These are phyloP conservation scores for Isotomurus palustris DNA, from an alignment of 2,888 invertebrate genomes.

Conservation along the genomic window DNA sequence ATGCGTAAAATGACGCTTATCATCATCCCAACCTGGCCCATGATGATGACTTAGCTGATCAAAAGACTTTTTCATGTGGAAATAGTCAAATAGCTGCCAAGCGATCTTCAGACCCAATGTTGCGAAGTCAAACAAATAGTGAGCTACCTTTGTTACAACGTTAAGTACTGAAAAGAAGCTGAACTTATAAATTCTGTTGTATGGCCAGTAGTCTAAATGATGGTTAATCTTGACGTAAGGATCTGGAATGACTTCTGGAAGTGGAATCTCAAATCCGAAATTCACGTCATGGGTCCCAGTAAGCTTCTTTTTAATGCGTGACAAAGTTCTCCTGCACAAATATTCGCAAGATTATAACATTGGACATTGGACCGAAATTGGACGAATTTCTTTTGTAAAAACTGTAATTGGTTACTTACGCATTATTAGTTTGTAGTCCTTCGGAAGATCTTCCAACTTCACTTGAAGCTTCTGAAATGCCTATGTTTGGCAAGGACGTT, in stretches of 20 bases:
- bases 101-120: slow-evolving; percentile 14
- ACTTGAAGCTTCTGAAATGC: too few species aligned
- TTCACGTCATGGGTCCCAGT: too few species aligned
- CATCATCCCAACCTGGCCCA: neutral
- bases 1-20: too few species aligned
- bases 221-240: slow-evolving; percentile 17
- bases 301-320: too few species aligned
- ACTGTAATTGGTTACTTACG: too few species aligned
- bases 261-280: slow-evolving; percentile 1
- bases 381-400: too few species aligned
- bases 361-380: too few species aligned
- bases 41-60: slow-evolving; percentile 12
- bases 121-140: slow-evolving; percentile 25
- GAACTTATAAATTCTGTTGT: slow-evolving; percentile 18
- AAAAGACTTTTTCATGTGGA: slow-evolving; percentile 22
- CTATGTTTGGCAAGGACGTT: too few species aligned
- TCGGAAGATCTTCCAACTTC: too few species aligned
- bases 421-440: too few species aligned
- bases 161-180: slow-evolving; percentile 15
- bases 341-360: too few species aligned
- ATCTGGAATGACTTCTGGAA: slow-evolving; percentile 12
- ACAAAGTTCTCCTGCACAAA: too few species aligned
- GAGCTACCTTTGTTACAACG: slow-evolving; percentile 9
- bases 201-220: slow-evolving; percentile 26
- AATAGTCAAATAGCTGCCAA: slow-evolving; percentile 22